Evolutionary conservation across 2,113 vertebrate genomes (phyloP), one percentile per base, ranked within the genome.

Genomic region (Lichenostomus cassidix): DNA sequence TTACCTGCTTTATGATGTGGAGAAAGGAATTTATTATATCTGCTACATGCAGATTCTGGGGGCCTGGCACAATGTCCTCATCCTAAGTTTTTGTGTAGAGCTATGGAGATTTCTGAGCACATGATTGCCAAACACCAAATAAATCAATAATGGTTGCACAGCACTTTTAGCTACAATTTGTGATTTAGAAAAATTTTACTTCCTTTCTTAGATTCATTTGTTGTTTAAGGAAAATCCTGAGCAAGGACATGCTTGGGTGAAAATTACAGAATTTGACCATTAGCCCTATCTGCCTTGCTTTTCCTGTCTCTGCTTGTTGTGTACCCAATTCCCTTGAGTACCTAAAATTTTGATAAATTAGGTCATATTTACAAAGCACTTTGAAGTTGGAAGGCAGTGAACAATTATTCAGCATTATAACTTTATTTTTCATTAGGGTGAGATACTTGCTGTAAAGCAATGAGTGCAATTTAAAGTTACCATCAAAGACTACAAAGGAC

Each of bases 401-500:
- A 90, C 87, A 91, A 94, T 94, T 97, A 95, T 76, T 94, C 35
- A 60, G 71, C 77, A 65, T 70, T 90, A 95, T 88, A 95, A 94
- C 91, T 95, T 94, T 88, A 91, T 91, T 95, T 94, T 94, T 95
- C 1, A 5, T 88, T 95, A 91, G 75, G 14, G 35, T 47, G 62
- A 90, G 63, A 59, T 86, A 91, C 35, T 77, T 94, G 39, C 82
- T 88, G 22, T 70, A 88, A 88, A 95, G 75, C 75, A 91, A 44
- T 71, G 68, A 95, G 33, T 77, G 78, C 91, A 91, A 93, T 97
- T 91, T 88, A 93, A 91, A 96, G 93, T 93, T 93, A 47, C 59
- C 87, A 94, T 96, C 92, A 95, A 95, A 94, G 94, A 74, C 90
- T 95, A 70, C 90, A 94, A 94, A 97, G 90, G 71, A 68, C 82